phyloP scores from a whole-genome alignment of 2,888 invertebrate species.

The Masnerella sp. region DNA sequence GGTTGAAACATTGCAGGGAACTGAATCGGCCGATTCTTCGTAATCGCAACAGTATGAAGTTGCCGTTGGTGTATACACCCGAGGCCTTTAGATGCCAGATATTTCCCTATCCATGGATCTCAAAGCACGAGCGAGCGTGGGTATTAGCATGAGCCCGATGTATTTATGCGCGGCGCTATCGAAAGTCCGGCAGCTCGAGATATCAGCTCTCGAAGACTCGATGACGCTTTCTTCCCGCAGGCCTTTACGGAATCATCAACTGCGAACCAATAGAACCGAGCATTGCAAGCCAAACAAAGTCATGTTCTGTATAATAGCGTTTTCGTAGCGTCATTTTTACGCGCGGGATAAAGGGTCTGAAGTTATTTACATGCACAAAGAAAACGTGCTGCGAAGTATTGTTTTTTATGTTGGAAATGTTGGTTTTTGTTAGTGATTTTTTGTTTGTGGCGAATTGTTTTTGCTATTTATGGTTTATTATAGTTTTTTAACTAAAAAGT shows the following conservation, averaged over 20 bases:
- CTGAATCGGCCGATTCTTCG: conserved; percentile 38
- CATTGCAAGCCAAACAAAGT: no score
- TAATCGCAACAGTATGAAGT: conserved; percentile 56
- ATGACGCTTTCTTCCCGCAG: conserved; percentile 47
- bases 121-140: conserved; percentile 60
- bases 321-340: no score
- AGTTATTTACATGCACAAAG: no score
- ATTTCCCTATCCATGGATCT: conserved; percentile 59
- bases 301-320: no score
- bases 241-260: conserved; percentile 35
- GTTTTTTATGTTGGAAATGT: no score
- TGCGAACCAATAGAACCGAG: conserved; percentile 10
- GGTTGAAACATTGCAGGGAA: conserved; percentile 22
- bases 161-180: conserved; percentile 59
- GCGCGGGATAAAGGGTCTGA: no score
- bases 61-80: conserved; percentile 50
- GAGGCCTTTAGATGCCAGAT: conserved; percentile 60
- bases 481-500: no score
- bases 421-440: no score
- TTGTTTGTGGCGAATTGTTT: no score
- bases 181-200: conserved; percentile 51
- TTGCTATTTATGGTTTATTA: no score
- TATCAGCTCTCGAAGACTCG: conserved; percentile 46
- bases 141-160: conserved; percentile 57
- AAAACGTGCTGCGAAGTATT: no score